These are phyloP conservation scores for Orthonyx spaldingii DNA, from an alignment of 2,113 vertebrate species.

Conservation along the genomic window DNA sequence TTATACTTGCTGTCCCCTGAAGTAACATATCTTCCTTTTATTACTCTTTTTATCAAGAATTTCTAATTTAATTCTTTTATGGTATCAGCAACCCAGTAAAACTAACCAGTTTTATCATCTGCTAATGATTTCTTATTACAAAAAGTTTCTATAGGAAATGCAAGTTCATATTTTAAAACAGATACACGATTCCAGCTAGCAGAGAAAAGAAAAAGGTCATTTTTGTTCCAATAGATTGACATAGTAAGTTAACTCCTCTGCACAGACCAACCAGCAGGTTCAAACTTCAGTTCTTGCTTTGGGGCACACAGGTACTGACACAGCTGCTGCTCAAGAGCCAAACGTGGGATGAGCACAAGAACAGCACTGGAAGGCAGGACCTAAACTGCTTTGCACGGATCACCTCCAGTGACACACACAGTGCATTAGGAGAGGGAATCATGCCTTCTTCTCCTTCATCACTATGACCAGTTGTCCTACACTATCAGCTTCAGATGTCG, in stretches of 20 bases:
- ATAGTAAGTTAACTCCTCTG: background rate
- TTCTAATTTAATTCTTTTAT: background rate
- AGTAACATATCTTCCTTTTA: background rate
- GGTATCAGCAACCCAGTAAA: background rate
- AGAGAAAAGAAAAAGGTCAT: background rate
- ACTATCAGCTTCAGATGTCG: background rate
- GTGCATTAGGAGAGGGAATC: background rate
- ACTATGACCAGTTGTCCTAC: background rate
- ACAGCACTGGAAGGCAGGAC: background rate
- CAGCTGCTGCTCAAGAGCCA: background rate
- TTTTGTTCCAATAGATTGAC: background rate
- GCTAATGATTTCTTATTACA: background rate
- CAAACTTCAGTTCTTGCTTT: background rate
- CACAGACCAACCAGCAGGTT: background rate
- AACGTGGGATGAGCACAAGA: background rate
- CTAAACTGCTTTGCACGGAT: background rate
- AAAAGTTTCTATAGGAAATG: background rate
- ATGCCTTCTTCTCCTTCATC: background rate
- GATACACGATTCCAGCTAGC: background rate
- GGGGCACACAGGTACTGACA: background rate
- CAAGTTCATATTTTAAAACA: background rate
- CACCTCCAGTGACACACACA: background rate
- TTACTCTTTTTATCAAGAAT: background rate
- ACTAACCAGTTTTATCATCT: background rate
- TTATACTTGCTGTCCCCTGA: background rate